Evolutionary conservation across 2,797 vertebrate species (phyloP).

Genomic region (Orestias chungarensis): DNA sequence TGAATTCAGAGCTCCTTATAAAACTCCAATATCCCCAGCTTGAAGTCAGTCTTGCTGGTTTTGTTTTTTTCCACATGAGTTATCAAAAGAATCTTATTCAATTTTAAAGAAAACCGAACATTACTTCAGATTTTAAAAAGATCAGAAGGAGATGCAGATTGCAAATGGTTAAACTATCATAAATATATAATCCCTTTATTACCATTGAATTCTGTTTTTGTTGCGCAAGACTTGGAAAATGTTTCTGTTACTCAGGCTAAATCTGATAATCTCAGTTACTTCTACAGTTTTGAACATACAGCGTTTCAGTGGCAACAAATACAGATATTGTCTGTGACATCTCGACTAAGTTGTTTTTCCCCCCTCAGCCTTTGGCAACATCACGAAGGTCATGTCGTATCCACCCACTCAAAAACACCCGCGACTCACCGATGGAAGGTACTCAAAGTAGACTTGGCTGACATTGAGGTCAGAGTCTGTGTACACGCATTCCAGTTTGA

Average conservation of each 20-base stretch:
- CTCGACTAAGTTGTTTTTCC: not conserved
- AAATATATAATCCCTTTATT: not conserved
- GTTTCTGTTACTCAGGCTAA: not conserved
- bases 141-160: too few relatives aligned
- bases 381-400: not conserved
- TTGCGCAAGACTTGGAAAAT: not conserved
- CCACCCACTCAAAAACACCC: not conserved
- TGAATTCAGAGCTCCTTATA: not conserved
- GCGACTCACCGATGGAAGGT: slow-evolving; percentile 68
- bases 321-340: not conserved
- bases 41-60: not conserved
- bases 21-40: not conserved
- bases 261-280: not conserved
- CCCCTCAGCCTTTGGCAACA: not conserved
- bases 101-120: not conserved
- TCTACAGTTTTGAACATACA: not conserved
- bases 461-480: slow-evolving; percentile 68
- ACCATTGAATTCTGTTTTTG: not conserved
- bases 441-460: slow-evolving; percentile 78
- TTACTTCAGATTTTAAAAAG: not conserved
- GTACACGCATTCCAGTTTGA: slow-evolving; percentile 78
- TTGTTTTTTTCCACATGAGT: not conserved
- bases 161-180: not conserved
- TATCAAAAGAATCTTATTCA: not conserved
- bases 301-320: not conserved